These are phyloP conservation scores for Euspilapteryx auroguttella DNA, from an alignment of 2,888 invertebrate species.

Conservation along the genomic window DNA sequence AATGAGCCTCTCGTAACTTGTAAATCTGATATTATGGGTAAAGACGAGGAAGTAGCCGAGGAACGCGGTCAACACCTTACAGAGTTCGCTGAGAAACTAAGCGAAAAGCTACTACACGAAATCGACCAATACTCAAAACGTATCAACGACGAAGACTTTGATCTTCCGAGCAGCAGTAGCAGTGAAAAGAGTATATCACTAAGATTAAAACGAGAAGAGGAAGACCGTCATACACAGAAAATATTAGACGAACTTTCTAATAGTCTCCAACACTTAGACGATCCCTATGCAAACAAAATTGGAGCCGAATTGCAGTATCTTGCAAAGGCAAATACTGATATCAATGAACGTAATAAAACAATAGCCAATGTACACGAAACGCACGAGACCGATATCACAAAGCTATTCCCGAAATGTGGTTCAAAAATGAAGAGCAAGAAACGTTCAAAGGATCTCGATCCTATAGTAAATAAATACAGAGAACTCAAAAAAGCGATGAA, in stretches of 20 bases:
- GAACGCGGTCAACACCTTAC: slow-evolving; percentile 71
- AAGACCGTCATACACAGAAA: slow-evolving; percentile 49
- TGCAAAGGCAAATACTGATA: slow-evolving; percentile 58
- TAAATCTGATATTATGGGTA: slow-evolving; percentile 48
- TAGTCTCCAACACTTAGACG: slow-evolving; percentile 59
- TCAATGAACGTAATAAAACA: slow-evolving; percentile 62
- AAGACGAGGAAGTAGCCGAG: slow-evolving; percentile 53
- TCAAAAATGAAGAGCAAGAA: slow-evolving; percentile 55
- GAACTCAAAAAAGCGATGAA: slow-evolving; percentile 47
- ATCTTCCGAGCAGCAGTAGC: slow-evolving; percentile 50
- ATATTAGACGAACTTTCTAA: slow-evolving; percentile 48
- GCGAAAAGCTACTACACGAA: slow-evolving; percentile 77
- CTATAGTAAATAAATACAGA: slow-evolving; percentile 49
- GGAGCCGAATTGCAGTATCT: slow-evolving; percentile 61
- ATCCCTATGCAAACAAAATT: slow-evolving; percentile 62
- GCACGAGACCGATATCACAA: slow-evolving; percentile 44
- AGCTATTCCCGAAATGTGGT: slow-evolving; percentile 48
- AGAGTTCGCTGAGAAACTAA: slow-evolving; percentile 81
- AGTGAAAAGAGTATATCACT: slow-evolving; percentile 55
- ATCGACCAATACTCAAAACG: slow-evolving; percentile 66
- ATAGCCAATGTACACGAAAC: slow-evolving; percentile 56
- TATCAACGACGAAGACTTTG: slow-evolving; percentile 55
- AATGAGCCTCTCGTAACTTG: slow-evolving; percentile 54
- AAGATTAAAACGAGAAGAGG: slow-evolving; percentile 46
- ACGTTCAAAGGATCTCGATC: slow-evolving; percentile 48